phyloP scores from a whole-genome alignment of 2,888 invertebrate genomes.

The Hypolimnas misippus region DNA sequence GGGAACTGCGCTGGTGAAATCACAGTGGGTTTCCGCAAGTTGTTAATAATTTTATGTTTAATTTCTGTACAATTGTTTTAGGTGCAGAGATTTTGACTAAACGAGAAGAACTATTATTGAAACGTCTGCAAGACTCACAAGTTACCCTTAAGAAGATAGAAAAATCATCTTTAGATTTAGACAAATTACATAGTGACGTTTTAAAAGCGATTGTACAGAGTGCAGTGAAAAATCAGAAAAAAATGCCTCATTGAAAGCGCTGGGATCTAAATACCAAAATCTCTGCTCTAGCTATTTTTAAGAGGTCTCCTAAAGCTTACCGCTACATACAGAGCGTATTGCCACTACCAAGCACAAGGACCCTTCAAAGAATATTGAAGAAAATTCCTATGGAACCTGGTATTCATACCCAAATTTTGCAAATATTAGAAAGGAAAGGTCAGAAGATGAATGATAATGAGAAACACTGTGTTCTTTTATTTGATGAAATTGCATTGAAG shows the following conservation, averaged over 20 bases:
- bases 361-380: too few relatives aligned
- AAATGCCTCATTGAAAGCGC: not conserved
- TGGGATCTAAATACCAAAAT: not conserved
- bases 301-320: not conserved
- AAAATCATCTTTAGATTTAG: not conserved
- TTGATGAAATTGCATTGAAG: conserved; percentile 42
- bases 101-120: not conserved
- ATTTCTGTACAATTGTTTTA: not conserved
- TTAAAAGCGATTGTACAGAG: not conserved
- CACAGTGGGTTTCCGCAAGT: too few relatives aligned
- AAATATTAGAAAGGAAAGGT: not conserved
- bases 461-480: conserved; percentile 27
- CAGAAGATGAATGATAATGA: not conserved
- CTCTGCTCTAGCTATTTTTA: not conserved
- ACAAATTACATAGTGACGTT: not conserved
- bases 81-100: not conserved
- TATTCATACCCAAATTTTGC: not conserved
- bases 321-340: not conserved
- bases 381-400: not conserved
- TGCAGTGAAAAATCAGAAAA: not conserved
- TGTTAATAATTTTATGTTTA: too few relatives aligned
- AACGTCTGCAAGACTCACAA: not conserved
- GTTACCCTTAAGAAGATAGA: not conserved
- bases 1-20: too few relatives aligned
- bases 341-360: not conserved